A percentile compares a stretch with the other conserved stretches of the same genome.
Conservation (phyloP, 2,888 invertebrate species). For the Amphimallon solstitiale region DNA sequence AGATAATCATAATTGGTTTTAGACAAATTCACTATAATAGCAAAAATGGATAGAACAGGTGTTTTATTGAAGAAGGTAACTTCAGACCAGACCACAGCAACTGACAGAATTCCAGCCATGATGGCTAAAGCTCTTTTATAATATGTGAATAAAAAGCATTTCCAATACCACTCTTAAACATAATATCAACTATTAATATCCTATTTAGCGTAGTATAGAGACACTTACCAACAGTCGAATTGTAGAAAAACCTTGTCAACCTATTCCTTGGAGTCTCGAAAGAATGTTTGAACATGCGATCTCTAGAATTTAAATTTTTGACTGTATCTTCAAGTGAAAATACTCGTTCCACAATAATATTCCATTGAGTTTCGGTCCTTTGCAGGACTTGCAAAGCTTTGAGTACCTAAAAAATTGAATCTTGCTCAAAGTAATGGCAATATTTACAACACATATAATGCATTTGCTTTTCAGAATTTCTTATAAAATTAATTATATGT, state of each 20-base stretch:
- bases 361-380: slow-evolving; percentile 95
- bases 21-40: slow-evolving; percentile 88
- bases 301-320: slow-evolving; percentile 75
- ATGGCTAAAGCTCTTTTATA: slow-evolving; percentile 79
- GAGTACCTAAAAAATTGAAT: slow-evolving; percentile 70
- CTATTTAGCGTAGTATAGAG: no score
- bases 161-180: slow-evolving; percentile 95
- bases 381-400: slow-evolving; percentile 92
- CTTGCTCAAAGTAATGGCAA: no score
- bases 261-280: slow-evolving; percentile 73
- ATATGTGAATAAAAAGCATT: slow-evolving; percentile 83
- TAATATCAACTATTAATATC: slow-evolving; percentile 8
- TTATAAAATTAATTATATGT: no score
- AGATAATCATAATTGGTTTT: slow-evolving; percentile 88
- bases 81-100: slow-evolving; percentile 98
- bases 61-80: slow-evolving; percentile 94
- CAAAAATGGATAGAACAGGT: slow-evolving; percentile 96
- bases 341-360: slow-evolving; percentile 81
- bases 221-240: slow-evolving; percentile 71
- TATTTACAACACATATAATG: no score
- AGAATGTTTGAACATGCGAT: slow-evolving; percentile 73
- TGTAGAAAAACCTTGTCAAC: slow-evolving; percentile 71
- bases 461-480: no score
- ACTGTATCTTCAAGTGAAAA: slow-evolving; percentile 89
- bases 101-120: slow-evolving; percentile 79